Evolutionary conservation across 2,888 invertebrate genomes (phyloP), one percentile per base, ranked within the genome.

Genomic region (Lepetodrilus schrolli): DNA sequence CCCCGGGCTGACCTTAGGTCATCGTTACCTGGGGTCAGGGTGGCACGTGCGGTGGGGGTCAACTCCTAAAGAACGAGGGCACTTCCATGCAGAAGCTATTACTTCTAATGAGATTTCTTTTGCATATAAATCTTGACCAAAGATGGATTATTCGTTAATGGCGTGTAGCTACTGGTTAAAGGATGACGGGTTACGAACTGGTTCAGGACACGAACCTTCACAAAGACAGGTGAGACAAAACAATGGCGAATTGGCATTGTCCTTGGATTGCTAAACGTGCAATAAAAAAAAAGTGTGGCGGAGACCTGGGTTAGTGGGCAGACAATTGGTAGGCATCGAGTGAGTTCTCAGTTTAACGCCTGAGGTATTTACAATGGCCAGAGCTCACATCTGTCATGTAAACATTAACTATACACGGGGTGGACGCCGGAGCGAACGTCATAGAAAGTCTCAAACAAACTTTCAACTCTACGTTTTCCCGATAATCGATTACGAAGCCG

Each of bases 271-370:
- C 58, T 26, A 34, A 58, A n/a, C n/a, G 58, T 58, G 34, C 17
- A n/a, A 34, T 17, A 58, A 58, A 30, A 58, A 58, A 58, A 58
- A n/a, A n/a, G n/a, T n/a, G n/a, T n/a, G n/a, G n/a, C n/a, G n/a
- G n/a, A n/a, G n/a, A n/a, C n/a, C n/a, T n/a, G n/a, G n/a, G n/a
- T n/a, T n/a, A 30, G 58, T 26, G 26, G 5, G 26, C 4, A 30
- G 43, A 58, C 58, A 58, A 58, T 30, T 58, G 58, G 34, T 58
- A 58, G 58, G 58, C 34, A 58, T 58, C 34, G 58, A 30, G 17
- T 30, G 26, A 30, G 8, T 30, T 58, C 43, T 43, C 17, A 17
- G 43, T 43, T 43, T 43, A 43, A 43, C 43, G 58, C 58, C 30
- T 58, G 2, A 34, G 30, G 58, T 17, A 17, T 30, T 58, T 58